These are phyloP conservation scores for Heteropelma amictum DNA, from an alignment of 2,888 invertebrate species.

Conservation along the genomic window DNA sequence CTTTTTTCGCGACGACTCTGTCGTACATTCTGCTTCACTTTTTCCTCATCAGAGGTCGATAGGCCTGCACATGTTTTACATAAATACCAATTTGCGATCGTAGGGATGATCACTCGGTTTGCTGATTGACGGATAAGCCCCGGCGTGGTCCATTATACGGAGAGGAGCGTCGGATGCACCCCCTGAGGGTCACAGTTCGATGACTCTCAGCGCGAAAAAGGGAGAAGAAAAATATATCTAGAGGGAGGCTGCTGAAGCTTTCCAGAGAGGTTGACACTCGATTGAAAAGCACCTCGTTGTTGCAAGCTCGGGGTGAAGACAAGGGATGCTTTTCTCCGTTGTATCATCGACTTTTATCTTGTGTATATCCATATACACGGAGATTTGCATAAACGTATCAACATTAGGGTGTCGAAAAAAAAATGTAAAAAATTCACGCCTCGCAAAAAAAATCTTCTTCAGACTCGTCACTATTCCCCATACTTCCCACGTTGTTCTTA, in stretches of 20 bases:
- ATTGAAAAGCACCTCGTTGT: conserved; percentile 71
- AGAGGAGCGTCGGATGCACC: conserved; percentile 8
- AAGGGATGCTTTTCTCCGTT: conserved; percentile 15
- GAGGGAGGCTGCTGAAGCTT: conserved; percentile 56
- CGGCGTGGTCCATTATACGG: conserved; percentile 5
- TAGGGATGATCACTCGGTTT: neutral
- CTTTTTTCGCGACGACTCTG: no score
- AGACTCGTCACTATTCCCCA: no score
- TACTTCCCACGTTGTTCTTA: no score
- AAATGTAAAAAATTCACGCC: no score
- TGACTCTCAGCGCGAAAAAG: conserved; percentile 49
- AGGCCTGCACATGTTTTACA: no score
- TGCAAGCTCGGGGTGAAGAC: conserved; percentile 55
- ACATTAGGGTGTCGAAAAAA: no score
- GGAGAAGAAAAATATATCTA: conserved; percentile 9
- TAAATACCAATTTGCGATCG: no score
- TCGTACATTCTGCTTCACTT: no score
- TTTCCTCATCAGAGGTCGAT: no score
- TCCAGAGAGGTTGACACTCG: conserved; percentile 67
- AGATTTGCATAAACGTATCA: no score
- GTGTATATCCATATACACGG: neutral
- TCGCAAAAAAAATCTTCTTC: no score
- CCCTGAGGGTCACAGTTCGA: conserved; percentile 48
- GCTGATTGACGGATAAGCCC: neutral
- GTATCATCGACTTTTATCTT: conserved; percentile 5